Evolutionary conservation across 2,888 invertebrate genomes (phyloP).

Genomic region (Teinopalpus imperialis): DNA sequence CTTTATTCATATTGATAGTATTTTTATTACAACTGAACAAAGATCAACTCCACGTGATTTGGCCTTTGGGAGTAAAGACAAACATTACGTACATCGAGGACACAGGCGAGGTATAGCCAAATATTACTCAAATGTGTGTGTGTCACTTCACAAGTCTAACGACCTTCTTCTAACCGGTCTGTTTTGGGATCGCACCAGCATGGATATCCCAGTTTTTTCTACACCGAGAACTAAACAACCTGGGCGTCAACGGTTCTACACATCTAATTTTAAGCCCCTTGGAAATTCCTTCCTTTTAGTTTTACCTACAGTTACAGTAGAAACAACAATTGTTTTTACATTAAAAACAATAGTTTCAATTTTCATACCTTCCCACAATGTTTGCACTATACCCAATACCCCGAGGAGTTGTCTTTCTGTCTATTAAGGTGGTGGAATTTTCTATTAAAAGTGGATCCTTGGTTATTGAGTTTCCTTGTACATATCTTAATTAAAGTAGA

Average conservation of each 20-base stretch:
- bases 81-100: constrained; percentile 97
- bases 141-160: constrained; percentile 78
- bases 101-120: constrained; percentile 91
- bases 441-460: constrained; percentile 69
- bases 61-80: constrained; percentile 97
- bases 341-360: constrained; percentile 28
- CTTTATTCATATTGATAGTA: constrained; percentile 98
- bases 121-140: constrained; percentile 71
- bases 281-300: constrained; percentile 41
- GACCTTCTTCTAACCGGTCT: constrained; percentile 79
- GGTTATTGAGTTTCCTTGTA: constrained; percentile 65
- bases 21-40: constrained; percentile 99
- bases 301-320: constrained; percentile 13
- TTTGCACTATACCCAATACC: constrained; percentile 47
- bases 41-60: constrained; percentile 98
- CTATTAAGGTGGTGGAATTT: constrained; percentile 76
- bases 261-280: constrained; percentile 47
- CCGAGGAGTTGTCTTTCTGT: constrained; percentile 52
- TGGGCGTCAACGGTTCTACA: constrained; percentile 60
- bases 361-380: constrained; percentile 34
- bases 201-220: constrained; percentile 58
- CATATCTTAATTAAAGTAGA: constrained; percentile 49
- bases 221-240: constrained; percentile 65
- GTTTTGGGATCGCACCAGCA: constrained; percentile 76
- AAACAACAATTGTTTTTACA: constrained; percentile 23